Evolutionary conservation across 2,113 vertebrate genomes (phyloP).

Genomic region (Cromileptes altivelis): DNA sequence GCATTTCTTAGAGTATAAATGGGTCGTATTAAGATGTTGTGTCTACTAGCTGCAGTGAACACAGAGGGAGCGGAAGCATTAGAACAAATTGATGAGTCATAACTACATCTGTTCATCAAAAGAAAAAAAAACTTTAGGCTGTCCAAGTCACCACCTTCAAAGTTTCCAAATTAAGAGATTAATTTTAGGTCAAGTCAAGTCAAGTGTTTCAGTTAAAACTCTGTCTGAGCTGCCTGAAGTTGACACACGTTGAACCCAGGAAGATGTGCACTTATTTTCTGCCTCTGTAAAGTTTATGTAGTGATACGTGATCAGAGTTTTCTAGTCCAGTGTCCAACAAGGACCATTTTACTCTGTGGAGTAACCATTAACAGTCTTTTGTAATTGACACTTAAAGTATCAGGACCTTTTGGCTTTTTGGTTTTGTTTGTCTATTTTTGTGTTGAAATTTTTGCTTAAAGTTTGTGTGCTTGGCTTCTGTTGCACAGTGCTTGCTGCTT

Average conservation of each 20-base stretch:
- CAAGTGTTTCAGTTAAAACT: neutral
- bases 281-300: neutral
- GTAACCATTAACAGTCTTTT: neutral
- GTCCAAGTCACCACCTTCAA: too few relatives aligned
- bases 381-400: neutral
- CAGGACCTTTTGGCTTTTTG: neutral
- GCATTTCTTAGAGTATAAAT: too few relatives aligned
- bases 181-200: neutral
- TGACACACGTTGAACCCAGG: neutral
- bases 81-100: too few relatives aligned
- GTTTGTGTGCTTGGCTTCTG: constrained; percentile 56
- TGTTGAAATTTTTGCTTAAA: constrained; percentile 23
- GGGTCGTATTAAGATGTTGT: too few relatives aligned
- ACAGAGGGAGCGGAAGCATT: too few relatives aligned
- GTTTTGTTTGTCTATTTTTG: constrained; percentile 19
- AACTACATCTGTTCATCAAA: too few relatives aligned
- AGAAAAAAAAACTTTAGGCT: too few relatives aligned
- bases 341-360: neutral
- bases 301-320: neutral
- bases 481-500: constrained; percentile 65
- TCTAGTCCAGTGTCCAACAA: neutral
- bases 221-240: neutral
- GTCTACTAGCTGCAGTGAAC: too few relatives aligned
- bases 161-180: too few relatives aligned
- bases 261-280: neutral